These are phyloP conservation scores for Nipponia nippon DNA, from an alignment of 2,113 vertebrate genomes.

Conservation along the genomic window DNA sequence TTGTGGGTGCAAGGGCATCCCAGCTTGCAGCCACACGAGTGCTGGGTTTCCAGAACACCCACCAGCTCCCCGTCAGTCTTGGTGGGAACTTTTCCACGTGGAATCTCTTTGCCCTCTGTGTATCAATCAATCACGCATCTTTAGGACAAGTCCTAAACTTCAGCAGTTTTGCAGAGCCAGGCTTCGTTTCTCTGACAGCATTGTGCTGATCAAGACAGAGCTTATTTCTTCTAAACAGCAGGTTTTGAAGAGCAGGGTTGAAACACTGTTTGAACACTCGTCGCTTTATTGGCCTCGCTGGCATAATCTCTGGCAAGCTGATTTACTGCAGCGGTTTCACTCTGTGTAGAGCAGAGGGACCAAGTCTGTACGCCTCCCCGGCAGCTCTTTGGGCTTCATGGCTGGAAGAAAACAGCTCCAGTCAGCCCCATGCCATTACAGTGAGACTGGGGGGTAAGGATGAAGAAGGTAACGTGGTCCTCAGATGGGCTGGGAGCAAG, in stretches of 20 bases:
- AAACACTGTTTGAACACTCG: not conserved
- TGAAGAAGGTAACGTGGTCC: not conserved
- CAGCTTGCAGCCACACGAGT: not conserved
- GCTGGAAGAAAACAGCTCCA: not conserved
- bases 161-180: not conserved
- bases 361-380: not conserved
- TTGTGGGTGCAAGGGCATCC: not conserved
- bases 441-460: not conserved
- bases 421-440: fast-evolving
- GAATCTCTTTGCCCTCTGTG: not conserved
- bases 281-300: not conserved
- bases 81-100: not conserved
- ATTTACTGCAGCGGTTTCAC: not conserved
- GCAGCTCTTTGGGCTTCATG: not conserved
- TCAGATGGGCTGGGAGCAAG: not conserved
- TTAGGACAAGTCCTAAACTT: not conserved
- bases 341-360: not conserved
- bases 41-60: not conserved
- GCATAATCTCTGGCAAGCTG: not conserved
- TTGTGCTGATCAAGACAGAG: not conserved
- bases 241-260: not conserved
- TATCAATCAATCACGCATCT: not conserved
- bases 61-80: not conserved
- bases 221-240: not conserved
- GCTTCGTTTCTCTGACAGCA: not conserved